These are phyloP conservation scores for Oncorhynchus clarkii DNA, from an alignment of 2,113 vertebrate species.

Conservation along the genomic window DNA sequence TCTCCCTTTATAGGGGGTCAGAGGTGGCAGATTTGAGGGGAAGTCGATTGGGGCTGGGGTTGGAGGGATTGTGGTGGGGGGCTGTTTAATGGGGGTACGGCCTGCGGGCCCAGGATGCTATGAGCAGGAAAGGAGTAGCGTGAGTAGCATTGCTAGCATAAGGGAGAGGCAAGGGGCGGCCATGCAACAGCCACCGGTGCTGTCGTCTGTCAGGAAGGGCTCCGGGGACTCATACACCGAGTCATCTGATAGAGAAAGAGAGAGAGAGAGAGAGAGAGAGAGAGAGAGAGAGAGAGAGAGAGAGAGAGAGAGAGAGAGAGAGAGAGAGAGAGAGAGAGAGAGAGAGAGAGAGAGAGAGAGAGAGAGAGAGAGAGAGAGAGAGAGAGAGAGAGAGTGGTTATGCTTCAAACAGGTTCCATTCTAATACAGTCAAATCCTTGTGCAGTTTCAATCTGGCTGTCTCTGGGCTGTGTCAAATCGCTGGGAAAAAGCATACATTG, in stretches of 20 bases:
- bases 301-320: not conserved
- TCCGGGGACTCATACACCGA: slow-evolving; percentile 92
- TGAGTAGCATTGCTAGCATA: slow-evolving; percentile 48
- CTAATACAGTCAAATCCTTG: not conserved
- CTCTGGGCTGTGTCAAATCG: not conserved
- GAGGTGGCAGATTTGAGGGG: not conserved
- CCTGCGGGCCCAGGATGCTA: slow-evolving; percentile 30
- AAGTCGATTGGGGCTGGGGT: not conserved
- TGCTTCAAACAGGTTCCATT: not conserved
- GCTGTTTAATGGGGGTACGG: not conserved
- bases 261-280: not conserved
- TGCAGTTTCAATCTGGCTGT: not conserved
- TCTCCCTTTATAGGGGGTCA: not conserved
- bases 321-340: not conserved
- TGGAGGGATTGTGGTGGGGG: not conserved
- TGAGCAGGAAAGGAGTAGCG: slow-evolving; percentile 52
- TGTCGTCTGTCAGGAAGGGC: slow-evolving; percentile 95
- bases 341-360: slow-evolving; percentile 14
- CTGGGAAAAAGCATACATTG: not conserved
- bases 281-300: not conserved
- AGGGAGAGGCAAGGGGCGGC: slow-evolving; percentile 45
- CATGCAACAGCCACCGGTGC: slow-evolving; percentile 77
- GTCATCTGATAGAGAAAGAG: slow-evolving; percentile 78
- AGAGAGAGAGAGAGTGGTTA: not conserved
- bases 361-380: not conserved